Base-by-base conservation (phyloP, 1,140 invertebrate species). In the Micrasema minimum region DNA sequence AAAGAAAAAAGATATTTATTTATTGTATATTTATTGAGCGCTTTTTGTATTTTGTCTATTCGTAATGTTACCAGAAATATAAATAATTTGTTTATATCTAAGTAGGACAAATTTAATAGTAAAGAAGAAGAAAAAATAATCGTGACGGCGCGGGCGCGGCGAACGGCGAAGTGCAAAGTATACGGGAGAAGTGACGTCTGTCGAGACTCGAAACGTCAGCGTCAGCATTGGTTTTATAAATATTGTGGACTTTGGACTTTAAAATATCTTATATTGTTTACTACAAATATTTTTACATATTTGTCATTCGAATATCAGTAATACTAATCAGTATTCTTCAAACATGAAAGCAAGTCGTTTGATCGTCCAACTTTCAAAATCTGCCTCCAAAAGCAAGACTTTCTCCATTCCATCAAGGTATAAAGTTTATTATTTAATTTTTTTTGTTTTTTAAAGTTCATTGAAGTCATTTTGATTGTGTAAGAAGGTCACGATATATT, bases 271-370 rank as follows among this genome's bases (percentile, higher is more conserved):
- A 26, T 26, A 57, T 11, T 57, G 22, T 14, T 18, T 53, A 31
- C 12, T 4, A 31, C 3, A 31, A 31, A 31, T 31, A 31, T 7
- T 18, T 46, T 14, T 46, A 12, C 18, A 7, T 31, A 31, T 31
- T 31, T 31, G n/a, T 31, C 7, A 31, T 31, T 31, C 3, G 26
- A 31, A 31, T 31, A 31, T 31, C 26, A 31, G 26, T 31, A 31
- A 31, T 31, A 31, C 26, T 31, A 53, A 41, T 22, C 37, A 50
- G 14, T 51, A 41, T 23, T 67, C 43, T 46, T 16, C 23, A 11
- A 46, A 12, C n/a, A 69, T 62, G 57, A 69, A 16, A 38, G 66
- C 55, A 41, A 69, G 66, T 46, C 53, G 66, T 10, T 57, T 67
- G 51, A 37, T 67, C 10, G 7, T 23, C n/a, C 50, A 45, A 16